phyloP scores from a whole-genome alignment of 1,140 invertebrate species.

The Globodera ellingtonae region DNA sequence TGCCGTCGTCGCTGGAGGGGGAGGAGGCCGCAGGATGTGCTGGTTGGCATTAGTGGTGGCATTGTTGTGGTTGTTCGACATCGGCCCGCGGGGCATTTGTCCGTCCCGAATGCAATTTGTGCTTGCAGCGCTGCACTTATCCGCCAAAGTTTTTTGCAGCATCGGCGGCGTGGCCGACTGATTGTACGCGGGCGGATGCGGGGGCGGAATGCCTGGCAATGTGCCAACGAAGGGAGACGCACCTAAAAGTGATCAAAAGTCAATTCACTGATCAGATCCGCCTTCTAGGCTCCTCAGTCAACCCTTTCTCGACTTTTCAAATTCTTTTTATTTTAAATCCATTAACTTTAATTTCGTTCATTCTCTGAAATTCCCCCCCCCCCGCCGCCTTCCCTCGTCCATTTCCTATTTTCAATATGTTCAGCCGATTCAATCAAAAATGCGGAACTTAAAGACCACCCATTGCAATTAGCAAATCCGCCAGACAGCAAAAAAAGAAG shows the following conservation, averaged over 20 bases:
- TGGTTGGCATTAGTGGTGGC: neutral
- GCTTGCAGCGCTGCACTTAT: neutral
- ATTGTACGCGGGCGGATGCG: neutral
- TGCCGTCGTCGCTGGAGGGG: too few relatives aligned
- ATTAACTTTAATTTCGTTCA: too few relatives aligned
- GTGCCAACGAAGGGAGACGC: neutral
- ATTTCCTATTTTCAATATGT: neutral
- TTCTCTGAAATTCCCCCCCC: neutral
- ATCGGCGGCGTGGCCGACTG: neutral
- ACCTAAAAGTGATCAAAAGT: neutral
- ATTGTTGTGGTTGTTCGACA: neutral
- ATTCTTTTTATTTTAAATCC: neutral
- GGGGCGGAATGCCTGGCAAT: neutral
- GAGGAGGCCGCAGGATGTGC: neutral
- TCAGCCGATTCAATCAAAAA: neutral
- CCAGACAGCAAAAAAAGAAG: neutral
- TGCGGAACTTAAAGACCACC: neutral
- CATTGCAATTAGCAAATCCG: neutral
- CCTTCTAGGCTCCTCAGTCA: too few relatives aligned
- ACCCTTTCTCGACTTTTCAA: neutral
- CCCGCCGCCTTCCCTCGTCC: neutral
- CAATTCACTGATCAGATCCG: neutral
- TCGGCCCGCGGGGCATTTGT: too few relatives aligned
- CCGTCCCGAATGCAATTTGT: too few relatives aligned
- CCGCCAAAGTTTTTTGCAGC: neutral